Base-by-base conservation (phyloP, 2,113 vertebrate genomes). In the Pimephales promelas region DNA sequence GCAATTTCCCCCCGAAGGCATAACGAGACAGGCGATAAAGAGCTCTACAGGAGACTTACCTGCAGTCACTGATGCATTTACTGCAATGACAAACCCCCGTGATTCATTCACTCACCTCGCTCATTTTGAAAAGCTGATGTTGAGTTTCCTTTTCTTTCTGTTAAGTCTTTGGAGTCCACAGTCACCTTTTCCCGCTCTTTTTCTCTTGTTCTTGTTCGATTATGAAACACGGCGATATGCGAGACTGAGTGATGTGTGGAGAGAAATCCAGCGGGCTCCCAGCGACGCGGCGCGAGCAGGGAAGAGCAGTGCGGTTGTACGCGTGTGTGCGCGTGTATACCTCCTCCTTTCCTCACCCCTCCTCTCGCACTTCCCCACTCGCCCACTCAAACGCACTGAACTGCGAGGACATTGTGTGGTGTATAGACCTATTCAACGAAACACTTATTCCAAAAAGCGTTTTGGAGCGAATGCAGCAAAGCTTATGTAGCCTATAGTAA, bases 61-160 rank as follows among this genome's bases (percentile, higher is more conserved):
- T 79, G 77, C 77, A 79, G 77, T 31, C 59, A 49, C 6, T n/a
- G 59, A 79, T 79, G 77, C 77, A 11, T 64, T 59, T 59, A 28
- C 59, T 61, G 77, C 77, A 79, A 31, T 28, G 56, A 79, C 40
- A 78, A 34, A n/a, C 31, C 7, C 56, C 24, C 2, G 76, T 79
- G 24, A 79, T 47, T 79, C 77, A 64, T 20, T 64, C 54, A 91
- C 93, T 93, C 87, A 94, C 93, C 92, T 93, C 93, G 88, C 93
- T 94, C 93, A 94, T 94, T 56, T 83, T 93, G 90, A 85, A 88
- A 4, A 34, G 56, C 84, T 82, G 84, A 43, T 22, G 43, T 81
- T 26, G 87, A 90, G 85, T 90, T 90, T 66, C 8, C 36, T 57
- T 47, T 26, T 79, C 59, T 22, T 26, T 61, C 36, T 40, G 28